phyloP scores from a whole-genome alignment of 2,797 vertebrate genomes.

The Delichon dasypus region DNA sequence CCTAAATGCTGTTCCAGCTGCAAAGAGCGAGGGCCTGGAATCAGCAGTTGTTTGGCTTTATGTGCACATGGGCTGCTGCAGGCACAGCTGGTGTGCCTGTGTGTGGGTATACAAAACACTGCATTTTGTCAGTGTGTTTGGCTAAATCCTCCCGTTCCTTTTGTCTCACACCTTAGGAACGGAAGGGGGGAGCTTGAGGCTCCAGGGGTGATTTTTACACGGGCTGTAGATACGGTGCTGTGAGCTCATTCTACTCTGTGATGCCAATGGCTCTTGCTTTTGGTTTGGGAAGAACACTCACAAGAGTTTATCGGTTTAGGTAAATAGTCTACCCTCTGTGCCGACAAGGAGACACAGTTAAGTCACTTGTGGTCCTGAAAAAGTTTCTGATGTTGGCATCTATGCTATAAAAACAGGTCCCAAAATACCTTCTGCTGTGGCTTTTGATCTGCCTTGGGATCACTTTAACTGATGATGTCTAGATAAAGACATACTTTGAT shows the following conservation, averaged over 20 bases:
- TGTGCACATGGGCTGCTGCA: accelerated
- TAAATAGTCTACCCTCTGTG: not conserved
- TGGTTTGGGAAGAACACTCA: not conserved
- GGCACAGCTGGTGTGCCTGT: accelerated
- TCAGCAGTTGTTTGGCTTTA: not conserved
- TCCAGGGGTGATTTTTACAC: not conserved
- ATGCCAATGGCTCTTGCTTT: not conserved
- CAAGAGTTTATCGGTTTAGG: not conserved
- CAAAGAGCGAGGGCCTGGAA: not conserved
- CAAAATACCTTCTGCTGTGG: not conserved
- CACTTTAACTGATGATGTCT: not conserved
- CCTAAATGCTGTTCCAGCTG: not conserved
- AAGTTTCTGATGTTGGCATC: not conserved
- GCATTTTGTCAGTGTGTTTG: not conserved
- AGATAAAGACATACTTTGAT: not conserved
- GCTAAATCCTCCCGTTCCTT: not conserved
- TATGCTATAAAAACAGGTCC: not conserved
- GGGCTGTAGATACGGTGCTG: not conserved
- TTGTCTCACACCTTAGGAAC: not conserved
- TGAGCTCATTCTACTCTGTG: not conserved
- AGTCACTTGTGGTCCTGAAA: not conserved
- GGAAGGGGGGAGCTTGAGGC: not conserved
- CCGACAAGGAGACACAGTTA: not conserved
- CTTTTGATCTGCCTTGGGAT: not conserved
- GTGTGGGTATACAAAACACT: not conserved